Base-by-base conservation (phyloP, 1,140 invertebrate species). In the Pachypsylla venusta region DNA sequence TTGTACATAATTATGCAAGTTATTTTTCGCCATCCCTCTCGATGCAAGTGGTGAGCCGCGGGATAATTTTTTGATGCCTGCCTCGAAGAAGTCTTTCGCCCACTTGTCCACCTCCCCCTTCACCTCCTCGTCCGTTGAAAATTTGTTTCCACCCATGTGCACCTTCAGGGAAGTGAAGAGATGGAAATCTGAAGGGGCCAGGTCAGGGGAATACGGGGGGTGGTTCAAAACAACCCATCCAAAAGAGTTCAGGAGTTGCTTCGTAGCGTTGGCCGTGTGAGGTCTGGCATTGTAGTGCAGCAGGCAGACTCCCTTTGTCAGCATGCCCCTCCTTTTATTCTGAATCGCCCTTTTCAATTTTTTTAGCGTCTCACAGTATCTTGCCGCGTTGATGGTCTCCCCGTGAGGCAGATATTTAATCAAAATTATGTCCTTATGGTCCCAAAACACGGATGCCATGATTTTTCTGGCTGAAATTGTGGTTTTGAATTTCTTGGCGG, bases 271-370 rank as follows among this genome's bases (percentile, higher is more conserved):
- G 60, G 62, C 62, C 54, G 59, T 60, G 60, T 73, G 67, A 24
- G 64, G 67, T 40, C 67, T 61, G 7, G 67, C 65, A 60, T 72
- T 71, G 65, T 73, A 70, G 58, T 72, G 70, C 25, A 66, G 58
- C 20, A 69, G 57, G 35, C 63, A 39, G 20, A 67, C 58, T 58
- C 54, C 54, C 53, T 62, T 58, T 39, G 54, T 64, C 53, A 66
- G 56, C 24, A 60, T 35, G 53, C 59, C 60, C n/a, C 60, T 56
- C 13, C 57, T 25, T 56, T 63, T 65, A 58, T 65, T 64, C 56
- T 62, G 48, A 10, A 67, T 60, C 7, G 59, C 60, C 30, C 10
- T 35, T 35, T 35, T 35, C 30, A 10, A 35, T 35, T 35, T 35
- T 35, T 35, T 35, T 12, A 35, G 30, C 10, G 61, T 62, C 30